phyloP scores from a whole-genome alignment of 2,113 vertebrate genomes.

The Bubo scandiacus region DNA sequence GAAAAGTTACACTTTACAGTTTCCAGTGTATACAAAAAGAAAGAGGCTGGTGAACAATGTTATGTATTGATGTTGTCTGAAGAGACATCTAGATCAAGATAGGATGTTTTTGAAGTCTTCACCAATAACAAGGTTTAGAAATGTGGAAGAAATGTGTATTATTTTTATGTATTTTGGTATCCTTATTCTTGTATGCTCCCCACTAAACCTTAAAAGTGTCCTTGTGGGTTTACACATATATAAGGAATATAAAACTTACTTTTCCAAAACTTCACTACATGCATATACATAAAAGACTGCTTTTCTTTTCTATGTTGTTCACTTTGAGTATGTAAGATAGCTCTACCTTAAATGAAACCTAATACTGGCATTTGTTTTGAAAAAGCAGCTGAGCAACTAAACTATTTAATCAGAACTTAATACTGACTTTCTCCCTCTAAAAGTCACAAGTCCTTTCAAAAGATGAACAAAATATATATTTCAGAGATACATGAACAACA shows the following conservation, averaged over 20 bases:
- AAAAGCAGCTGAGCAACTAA: not conserved
- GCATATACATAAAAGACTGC: not conserved
- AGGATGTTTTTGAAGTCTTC: not conserved
- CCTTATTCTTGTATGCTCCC: not conserved
- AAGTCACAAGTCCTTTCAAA: not conserved
- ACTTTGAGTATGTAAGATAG: not conserved
- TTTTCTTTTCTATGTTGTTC: not conserved
- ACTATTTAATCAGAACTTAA: not conserved
- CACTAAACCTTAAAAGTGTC: not conserved
- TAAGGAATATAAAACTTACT: not conserved
- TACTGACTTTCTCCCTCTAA: not conserved
- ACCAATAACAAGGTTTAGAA: not conserved
- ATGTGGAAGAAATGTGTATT: not conserved
- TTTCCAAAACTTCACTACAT: not conserved
- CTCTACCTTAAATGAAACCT: not conserved
- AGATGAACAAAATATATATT: not conserved
- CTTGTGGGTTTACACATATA: not conserved
- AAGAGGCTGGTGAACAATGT: not conserved
- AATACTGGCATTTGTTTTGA: not conserved
- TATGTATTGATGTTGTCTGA: not conserved
- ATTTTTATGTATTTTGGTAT: not conserved
- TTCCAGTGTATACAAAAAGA: not conserved
- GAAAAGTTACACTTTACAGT: not conserved
- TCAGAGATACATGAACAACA: not conserved
- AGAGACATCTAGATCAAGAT: not conserved